Evolutionary conservation across 2,113 vertebrate genomes (phyloP), one percentile per base, ranked within the genome.

Genomic region (Aythya baeri): DNA sequence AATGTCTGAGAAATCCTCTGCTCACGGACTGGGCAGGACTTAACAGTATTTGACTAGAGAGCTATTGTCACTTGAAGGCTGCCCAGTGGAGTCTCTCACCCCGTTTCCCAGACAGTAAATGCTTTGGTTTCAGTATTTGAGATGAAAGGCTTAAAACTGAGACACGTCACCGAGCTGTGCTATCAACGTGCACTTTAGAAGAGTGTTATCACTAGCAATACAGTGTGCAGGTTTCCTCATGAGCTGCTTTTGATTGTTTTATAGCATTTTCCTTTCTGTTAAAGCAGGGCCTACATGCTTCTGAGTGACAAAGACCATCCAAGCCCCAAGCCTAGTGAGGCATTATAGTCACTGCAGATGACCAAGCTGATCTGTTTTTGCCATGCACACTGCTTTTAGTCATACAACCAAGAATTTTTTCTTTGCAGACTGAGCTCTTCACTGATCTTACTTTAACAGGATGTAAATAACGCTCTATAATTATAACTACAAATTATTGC

Each of bases 11-110:
- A 26, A 82, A 27, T 17, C 3, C 34, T 58, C 55, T 74, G 36
- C 77, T 82, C 4, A 2, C 12, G 12, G 29, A 36, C 3, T 7
- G 10, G 38, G n/a, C 12, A 6, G 5, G 6, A 0, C 52, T 49
- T 59, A 41, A 44, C 13, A 15, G 4, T 8, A 14, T 6, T 8
- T 36, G 41, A 49, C 41, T 55, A 88, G 36, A 11, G 26, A 83
- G 70, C 34, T 17, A 7, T 2, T 70, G 27, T 16, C 49, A 31
- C 29, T 62, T 58, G 61, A 67, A 50, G 36, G 34, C 26, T 86
- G 58, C 63, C 25, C 23, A 2, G 2, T 3, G 21, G 20, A 27
- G 27, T 31, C 31, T 50, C n/a, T 32, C 18, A 36, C 6, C 8
- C 32, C 21, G 1, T 76, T 21, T 67, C 41, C 11, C n/a, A 27